These are phyloP conservation scores for Mythimna ferrago DNA, from an alignment of 2,888 invertebrate genomes.

Conservation along the genomic window DNA sequence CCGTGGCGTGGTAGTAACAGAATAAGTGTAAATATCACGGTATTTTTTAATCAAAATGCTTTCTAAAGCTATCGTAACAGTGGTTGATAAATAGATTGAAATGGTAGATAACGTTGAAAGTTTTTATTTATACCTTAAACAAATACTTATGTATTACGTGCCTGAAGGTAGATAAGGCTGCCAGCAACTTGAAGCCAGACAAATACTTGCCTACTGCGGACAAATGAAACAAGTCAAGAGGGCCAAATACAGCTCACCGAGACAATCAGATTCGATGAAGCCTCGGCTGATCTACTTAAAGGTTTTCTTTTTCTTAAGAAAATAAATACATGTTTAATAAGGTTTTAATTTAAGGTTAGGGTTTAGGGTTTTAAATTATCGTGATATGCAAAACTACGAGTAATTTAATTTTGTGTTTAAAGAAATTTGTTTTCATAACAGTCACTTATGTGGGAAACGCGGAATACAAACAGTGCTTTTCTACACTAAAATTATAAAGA, in stretches of 20 bases:
- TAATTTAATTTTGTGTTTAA: too few relatives aligned
- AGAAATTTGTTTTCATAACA: too few relatives aligned
- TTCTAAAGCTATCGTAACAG: not conserved
- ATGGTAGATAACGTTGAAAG: not conserved
- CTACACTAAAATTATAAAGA: too few relatives aligned
- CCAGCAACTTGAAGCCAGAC: constrained; percentile 26
- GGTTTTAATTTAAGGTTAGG: too few relatives aligned
- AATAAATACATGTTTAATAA: not conserved
- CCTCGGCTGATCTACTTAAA: constrained; percentile 9
- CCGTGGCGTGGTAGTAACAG: not conserved
- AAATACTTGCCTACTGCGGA: constrained; percentile 9
- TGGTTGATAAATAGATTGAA: not conserved
- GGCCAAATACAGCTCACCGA: not conserved
- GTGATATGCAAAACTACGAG: too few relatives aligned
- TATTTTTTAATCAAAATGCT: not conserved
- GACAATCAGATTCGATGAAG: constrained; percentile 19
- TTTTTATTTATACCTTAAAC: not conserved
- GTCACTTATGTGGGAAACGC: too few relatives aligned
- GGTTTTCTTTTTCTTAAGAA: constrained; percentile 1
- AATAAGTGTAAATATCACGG: not conserved
- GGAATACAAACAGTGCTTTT: too few relatives aligned
- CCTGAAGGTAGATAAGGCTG: not conserved
- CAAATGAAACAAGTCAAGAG: constrained; percentile 17
- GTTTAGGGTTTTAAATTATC: too few relatives aligned
- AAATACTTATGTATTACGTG: constrained; percentile 3